Evolutionary conservation across 2,888 invertebrate species (phyloP).

Genomic region (Drepana falcataria): DNA sequence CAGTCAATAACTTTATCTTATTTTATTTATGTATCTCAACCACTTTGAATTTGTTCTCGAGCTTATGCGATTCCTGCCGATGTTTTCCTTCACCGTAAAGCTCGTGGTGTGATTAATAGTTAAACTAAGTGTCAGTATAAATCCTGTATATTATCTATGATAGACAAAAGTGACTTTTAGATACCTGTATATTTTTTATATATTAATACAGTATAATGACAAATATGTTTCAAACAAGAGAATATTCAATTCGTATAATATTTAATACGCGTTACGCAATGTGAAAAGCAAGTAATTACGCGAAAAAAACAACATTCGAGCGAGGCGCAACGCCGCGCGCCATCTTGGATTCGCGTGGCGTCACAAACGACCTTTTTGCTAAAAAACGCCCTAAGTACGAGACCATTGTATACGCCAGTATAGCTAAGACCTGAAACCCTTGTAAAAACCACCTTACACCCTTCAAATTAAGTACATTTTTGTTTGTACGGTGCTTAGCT

Average conservation of each 20-base stretch:
- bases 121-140: too few species aligned
- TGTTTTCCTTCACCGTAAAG: too few species aligned
- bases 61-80: too few species aligned
- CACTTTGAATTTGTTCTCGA: too few species aligned
- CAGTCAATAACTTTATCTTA: too few species aligned
- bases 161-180: too few species aligned
- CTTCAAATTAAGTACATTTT: constrained; percentile 25
- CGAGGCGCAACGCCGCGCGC: constrained; percentile 23
- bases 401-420: constrained; percentile 65
- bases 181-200: too few species aligned
- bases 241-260: too few species aligned
- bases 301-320: constrained; percentile 1
- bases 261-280: constrained; percentile 21
- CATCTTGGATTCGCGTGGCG: constrained; percentile 72
- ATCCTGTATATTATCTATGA: too few species aligned
- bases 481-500: constrained; percentile 8
- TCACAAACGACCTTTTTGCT: constrained; percentile 59
- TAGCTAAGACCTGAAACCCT: constrained; percentile 40
- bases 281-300: constrained; percentile 29
- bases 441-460: constrained; percentile 30
- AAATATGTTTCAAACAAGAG: background rate
- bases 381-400: constrained; percentile 67
- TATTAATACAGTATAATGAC: background rate
- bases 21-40: too few species aligned
- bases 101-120: too few species aligned